Evolutionary conservation across 2,113 vertebrate species (phyloP), one percentile per base, ranked within the genome.

Genomic region (Anolis sagrei): DNA sequence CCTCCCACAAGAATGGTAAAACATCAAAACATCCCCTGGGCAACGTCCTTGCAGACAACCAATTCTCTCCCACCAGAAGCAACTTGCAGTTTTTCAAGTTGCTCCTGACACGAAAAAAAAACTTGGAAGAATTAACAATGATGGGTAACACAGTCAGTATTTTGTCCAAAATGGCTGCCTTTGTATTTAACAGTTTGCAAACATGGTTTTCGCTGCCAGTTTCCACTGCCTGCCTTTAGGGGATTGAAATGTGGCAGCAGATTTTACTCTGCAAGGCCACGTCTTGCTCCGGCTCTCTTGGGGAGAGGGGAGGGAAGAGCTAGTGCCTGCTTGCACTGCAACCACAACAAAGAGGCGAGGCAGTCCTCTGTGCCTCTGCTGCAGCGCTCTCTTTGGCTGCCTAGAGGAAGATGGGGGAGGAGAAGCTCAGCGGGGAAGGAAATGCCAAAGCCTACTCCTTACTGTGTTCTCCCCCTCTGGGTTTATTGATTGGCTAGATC

Each of bases 311-410:
- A n/a, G 82, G 36, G 25, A 36, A 51, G 68, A 49, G 1, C 36
- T 70, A 86, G 69, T 54, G 34, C 39, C 58, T 36, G 39, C 84
- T 74, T 83, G 58, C 72, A 58, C 25, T 76, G 82, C 48, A 29
- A n/a, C 72, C 64, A 39, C 72, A 49, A 69, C 39, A 49, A 25
- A n/a, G 14, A 62, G 39, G 13, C 21, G 5, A 74, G 39, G 3
- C 16, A 64, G 32, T 86, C 54, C 34, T 64, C 58, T 75, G 77
- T 74, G 49, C 16, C 64, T 78, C 83, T 78, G 34, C 83, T 85
- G 66, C 66, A 78, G 75, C 64, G 13, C 48, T 69, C 83, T 44
- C 48, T 32, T 77, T 69, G 62, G 23, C 48, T 8, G 32, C 25
- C 48, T 58, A 58, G 64, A 39, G 64, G 48, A 54, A 64, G 34